Evolutionary conservation across 1,140 invertebrate genomes (phyloP).

Genomic region (Tribolium castaneum): DNA sequence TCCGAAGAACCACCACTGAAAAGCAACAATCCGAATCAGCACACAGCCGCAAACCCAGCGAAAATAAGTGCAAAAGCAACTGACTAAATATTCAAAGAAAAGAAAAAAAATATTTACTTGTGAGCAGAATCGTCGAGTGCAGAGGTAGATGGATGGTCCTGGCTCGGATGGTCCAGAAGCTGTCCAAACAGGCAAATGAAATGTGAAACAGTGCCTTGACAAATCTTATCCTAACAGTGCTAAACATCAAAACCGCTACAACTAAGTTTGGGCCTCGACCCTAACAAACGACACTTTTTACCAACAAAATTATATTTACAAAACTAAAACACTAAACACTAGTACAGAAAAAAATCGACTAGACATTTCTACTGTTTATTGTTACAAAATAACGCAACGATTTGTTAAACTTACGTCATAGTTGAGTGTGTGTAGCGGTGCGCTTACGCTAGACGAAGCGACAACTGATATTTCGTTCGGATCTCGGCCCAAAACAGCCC

Average conservation of each 20-base stretch:
- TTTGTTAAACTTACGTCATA: constrained; percentile 66
- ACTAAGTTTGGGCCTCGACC: constrained; percentile 11
- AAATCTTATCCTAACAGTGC: constrained; percentile 53
- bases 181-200: constrained; percentile 67
- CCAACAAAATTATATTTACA: constrained; percentile 29
- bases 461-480: constrained; percentile 60
- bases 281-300: constrained; percentile 30
- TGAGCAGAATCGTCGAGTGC: constrained; percentile 63
- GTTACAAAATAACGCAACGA: constrained; percentile 62
- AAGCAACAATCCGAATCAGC: constrained; percentile 36
- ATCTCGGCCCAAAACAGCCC: constrained; percentile 76
- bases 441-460: constrained; percentile 40
- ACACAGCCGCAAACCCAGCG: neutral
- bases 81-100: constrained; percentile 52
- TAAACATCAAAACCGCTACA: constrained; percentile 42
- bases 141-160: constrained; percentile 57
- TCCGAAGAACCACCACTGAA: constrained; percentile 56
- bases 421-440: constrained; percentile 65
- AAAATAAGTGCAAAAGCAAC: constrained; percentile 6
- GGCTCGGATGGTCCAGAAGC: constrained; percentile 71
- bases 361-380: constrained; percentile 49
- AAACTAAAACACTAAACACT: constrained; percentile 47
- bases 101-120: constrained; percentile 71
- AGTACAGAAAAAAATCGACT: constrained; percentile 45
- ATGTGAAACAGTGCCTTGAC: constrained; percentile 61